Conservation (phyloP, 2,113 vertebrate species). For the Pteronura brasiliensis region DNA sequence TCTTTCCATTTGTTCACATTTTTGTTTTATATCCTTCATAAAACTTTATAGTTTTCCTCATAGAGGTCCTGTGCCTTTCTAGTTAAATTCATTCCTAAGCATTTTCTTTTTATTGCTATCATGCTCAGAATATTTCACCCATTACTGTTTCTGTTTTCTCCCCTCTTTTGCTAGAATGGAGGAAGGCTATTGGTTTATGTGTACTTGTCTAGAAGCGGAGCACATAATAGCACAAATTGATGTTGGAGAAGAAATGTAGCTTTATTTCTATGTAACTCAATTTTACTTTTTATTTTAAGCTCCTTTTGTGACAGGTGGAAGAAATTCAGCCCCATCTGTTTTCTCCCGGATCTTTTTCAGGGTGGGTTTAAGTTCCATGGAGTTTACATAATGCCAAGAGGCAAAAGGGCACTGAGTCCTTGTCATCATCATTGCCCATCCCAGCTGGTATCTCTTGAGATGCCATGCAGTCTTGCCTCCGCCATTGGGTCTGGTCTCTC, state of each 20-base stretch:
- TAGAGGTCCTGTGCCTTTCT: not conserved
- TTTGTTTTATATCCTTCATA: conserved; percentile 24
- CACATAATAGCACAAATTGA: not conserved
- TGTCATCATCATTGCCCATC: not conserved
- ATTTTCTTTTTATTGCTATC: not conserved
- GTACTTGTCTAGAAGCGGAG: not conserved
- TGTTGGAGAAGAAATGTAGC: not conserved
- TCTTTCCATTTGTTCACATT: not conserved
- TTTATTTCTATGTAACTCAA: not conserved
- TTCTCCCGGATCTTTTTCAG: not conserved
- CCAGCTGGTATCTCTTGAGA: not conserved
- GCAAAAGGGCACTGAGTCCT: not conserved
- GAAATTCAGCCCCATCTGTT: not conserved
- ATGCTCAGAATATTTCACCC: not conserved
- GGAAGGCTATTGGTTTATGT: not conserved
- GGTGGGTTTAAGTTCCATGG: not conserved
- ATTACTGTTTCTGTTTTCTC: not conserved
- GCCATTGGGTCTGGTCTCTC: not conserved
- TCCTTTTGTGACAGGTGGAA: not conserved
- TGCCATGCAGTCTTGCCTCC: too few relatives aligned
- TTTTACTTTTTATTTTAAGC: not conserved
- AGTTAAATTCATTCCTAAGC: not conserved
- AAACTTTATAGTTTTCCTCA: conserved; percentile 31
- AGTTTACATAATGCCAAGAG: not conserved
- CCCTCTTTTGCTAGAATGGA: not conserved